A percentile compares a stretch with the other conserved stretches of the same genome.
Conservation (phyloP, 2,113 vertebrate genomes). For the Peucedramus taeniatus region DNA sequence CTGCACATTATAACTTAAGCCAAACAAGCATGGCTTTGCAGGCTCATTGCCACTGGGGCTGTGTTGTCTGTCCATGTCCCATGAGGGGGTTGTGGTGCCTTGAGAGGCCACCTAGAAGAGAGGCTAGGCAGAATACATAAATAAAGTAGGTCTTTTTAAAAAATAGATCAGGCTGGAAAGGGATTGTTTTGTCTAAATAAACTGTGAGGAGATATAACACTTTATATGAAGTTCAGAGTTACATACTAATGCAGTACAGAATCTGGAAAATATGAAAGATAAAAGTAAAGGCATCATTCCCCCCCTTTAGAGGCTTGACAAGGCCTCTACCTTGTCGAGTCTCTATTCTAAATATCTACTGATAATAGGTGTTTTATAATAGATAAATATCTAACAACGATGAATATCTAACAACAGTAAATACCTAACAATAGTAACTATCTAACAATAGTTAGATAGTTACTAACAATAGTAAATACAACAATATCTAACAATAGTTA, state of each 20-base stretch:
- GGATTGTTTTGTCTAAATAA: neutral
- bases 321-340: neutral
- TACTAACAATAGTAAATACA: too few species aligned
- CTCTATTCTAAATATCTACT: neutral
- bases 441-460: neutral
- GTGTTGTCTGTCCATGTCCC: neutral
- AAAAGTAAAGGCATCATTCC: neutral
- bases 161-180: neutral
- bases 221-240: too few species aligned
- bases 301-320: neutral
- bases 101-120: neutral
- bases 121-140: neutral
- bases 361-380: too few species aligned
- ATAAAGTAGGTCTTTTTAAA: neutral
- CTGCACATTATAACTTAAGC: neutral
- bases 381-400: neutral
- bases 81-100: neutral
- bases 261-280: neutral
- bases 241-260: neutral
- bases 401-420: neutral
- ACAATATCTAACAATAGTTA: neutral
- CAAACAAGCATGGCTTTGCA: neutral
- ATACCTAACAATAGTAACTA: neutral
- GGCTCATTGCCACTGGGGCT: neutral
- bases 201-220: neutral